Base-by-base conservation (phyloP, 2,888 invertebrate species). In the Sarcophaga carnaria region DNA sequence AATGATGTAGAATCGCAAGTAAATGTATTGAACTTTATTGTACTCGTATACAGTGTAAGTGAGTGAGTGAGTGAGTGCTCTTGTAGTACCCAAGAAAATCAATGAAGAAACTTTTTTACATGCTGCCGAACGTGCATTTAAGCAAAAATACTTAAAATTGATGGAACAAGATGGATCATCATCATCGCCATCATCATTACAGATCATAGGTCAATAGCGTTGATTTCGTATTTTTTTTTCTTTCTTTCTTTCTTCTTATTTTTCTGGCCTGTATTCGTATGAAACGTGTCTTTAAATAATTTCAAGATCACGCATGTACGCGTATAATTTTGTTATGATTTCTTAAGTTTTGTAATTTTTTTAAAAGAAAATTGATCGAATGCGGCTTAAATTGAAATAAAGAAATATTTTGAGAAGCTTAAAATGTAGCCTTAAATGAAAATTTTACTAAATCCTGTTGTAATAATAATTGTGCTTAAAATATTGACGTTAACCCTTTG, bases 11-110 rank as follows among this genome's bases (percentile, higher is more conserved):
- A 64, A 22, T 60, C 6, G 27, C 47, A 87, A 84, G 81, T 87
- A 87, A 87, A 84, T 84, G 81, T 81, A 87, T 87, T 87, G 87
- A 87, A 84, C 87, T 84, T 85, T 80, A 75, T 77, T 75, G 27
- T 37, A 27, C 10, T 69, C 20, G 70, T 66, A 60, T 47, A 66
- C 2, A 10, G 37, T 37, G 27, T 27, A 4, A 27, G 27, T 27
- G 27, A 27, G 27, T 27, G 27, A 27, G 27, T 59, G 10, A 54
- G 54, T 14, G 14, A 54, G 11, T 11, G 37, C 59, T 17, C 20
- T 71, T 72, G 37, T 54, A 54, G 66, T 62, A 71, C 78, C 17
- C 17, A 49, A 72, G 72, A 70, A 80, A 75, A 80, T 84, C 84
- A 84, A 76, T 84, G 47, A 64, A 80, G 60, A 80, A 49, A 70